Conservation (phyloP, 2,113 vertebrate genomes). For the Neodon shergylaensis region DNA sequence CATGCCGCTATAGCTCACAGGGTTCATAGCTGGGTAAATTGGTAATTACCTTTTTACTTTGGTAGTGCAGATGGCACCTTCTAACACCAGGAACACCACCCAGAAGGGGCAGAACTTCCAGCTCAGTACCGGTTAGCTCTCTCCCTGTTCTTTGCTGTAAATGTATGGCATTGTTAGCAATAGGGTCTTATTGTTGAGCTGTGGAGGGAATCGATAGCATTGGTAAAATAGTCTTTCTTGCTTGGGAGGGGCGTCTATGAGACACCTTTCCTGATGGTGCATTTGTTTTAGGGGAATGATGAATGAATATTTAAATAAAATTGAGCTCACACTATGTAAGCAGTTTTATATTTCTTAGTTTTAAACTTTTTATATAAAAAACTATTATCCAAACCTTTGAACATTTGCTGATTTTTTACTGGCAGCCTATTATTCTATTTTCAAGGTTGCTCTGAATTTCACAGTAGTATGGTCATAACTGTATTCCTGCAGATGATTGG, state of each 20-base stretch:
- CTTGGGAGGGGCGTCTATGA: not conserved
- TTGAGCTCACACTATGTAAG: not conserved
- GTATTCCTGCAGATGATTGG: not conserved
- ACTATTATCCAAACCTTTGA: not conserved
- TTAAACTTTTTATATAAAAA: not conserved
- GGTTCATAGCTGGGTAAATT: not conserved
- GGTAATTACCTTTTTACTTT: not conserved
- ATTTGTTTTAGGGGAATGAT: not conserved
- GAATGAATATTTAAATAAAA: not conserved
- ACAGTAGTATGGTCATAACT: not conserved
- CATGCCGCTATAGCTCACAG: not conserved
- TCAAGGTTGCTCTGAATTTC: not conserved
- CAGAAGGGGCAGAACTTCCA: not conserved
- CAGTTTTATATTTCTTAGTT: not conserved
- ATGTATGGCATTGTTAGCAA: not conserved
- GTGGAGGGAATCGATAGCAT: not conserved
- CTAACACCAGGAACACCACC: not conserved
- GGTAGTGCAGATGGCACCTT: not conserved
- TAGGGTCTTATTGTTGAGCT: not conserved
- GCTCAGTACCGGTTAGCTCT: not conserved
- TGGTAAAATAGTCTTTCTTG: not conserved
- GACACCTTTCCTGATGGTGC: not conserved
- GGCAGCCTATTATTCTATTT: not conserved
- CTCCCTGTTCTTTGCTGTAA: not conserved
- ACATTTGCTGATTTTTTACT: not conserved